These are phyloP conservation scores for Pachypanchax playfairii DNA, from an alignment of 2,113 vertebrate species.

Conservation along the genomic window DNA sequence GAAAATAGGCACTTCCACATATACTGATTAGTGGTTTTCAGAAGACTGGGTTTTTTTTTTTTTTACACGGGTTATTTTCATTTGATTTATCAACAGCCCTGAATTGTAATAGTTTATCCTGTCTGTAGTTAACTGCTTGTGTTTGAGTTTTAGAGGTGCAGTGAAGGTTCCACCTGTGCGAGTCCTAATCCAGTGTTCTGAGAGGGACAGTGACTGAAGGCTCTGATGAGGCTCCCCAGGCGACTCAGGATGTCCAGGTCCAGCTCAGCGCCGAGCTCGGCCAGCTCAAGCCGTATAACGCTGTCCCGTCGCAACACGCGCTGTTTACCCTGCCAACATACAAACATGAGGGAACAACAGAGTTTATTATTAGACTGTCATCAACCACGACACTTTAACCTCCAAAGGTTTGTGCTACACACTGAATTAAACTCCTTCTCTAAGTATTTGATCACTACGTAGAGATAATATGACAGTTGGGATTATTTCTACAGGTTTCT, in stretches of 20 bases:
- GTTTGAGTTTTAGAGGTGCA: neutral
- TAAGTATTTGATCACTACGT: no score
- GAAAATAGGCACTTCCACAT: neutral
- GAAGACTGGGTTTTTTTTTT: neutral
- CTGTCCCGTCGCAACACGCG: constrained; percentile 72
- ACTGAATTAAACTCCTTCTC: neutral
- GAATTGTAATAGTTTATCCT: neutral
- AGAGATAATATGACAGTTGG: no score
- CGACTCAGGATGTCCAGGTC: constrained; percentile 80
- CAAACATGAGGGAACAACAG: neutral
- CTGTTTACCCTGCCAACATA: constrained; percentile 72
- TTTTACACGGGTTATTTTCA: neutral
- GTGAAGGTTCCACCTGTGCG: constrained; percentile 52
- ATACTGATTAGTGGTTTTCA: constrained; percentile 10
- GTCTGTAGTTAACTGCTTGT: neutral
- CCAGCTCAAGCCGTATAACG: constrained; percentile 74
- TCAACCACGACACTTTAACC: neutral
- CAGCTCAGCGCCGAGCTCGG: constrained; percentile 77
- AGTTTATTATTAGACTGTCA: neutral
- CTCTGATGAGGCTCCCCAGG: constrained; percentile 67
- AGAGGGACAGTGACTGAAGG: constrained; percentile 72
- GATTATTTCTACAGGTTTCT: no score
- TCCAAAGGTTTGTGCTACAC: neutral
- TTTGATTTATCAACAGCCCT: neutral
- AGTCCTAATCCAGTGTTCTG: constrained; percentile 43